Evolutionary conservation across 1,140 invertebrate genomes (phyloP).

Genomic region (Sycophila sp.): DNA sequence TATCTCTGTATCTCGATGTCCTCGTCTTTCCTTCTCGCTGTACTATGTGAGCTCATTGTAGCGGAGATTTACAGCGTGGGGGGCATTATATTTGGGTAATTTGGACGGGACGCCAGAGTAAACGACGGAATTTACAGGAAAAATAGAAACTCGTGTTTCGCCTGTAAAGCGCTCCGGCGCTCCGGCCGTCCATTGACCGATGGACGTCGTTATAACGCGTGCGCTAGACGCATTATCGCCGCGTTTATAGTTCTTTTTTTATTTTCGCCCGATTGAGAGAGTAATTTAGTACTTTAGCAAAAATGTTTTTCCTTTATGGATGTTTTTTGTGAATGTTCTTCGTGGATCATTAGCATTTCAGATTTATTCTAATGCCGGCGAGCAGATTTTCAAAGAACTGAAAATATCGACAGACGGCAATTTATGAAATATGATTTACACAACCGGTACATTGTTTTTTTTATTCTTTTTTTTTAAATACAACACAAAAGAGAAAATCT

Average conservation of each 20-base stretch:
- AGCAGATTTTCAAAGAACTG: too few species aligned
- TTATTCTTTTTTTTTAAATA: too few species aligned
- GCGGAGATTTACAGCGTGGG: constrained; percentile 25
- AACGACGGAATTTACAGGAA: constrained; percentile 19
- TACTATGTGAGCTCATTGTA: constrained; percentile 21
- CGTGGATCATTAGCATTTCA: neutral
- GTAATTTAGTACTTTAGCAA: too few species aligned
- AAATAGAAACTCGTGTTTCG: constrained; percentile 27
- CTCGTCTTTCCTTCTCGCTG: constrained; percentile 41
- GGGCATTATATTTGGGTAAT: constrained; percentile 31
- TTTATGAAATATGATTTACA: too few species aligned
- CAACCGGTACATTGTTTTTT: too few species aligned
- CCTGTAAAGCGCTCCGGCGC: constrained; percentile 1
- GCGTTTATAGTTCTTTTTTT: neutral
- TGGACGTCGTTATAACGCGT: neutral
- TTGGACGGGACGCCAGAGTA: constrained; percentile 20
- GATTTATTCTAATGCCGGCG: neutral
- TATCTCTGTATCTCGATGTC: constrained; percentile 35
- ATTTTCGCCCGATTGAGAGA: neutral
- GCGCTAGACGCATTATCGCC: neutral
- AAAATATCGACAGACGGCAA: too few species aligned
- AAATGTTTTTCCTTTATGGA: too few species aligned
- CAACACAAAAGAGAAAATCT: too few species aligned
- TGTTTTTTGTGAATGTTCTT: neutral
- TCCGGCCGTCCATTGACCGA: neutral